Evolutionary conservation across 2,888 invertebrate genomes (phyloP).

Genomic region (Odontomyia ornata): DNA sequence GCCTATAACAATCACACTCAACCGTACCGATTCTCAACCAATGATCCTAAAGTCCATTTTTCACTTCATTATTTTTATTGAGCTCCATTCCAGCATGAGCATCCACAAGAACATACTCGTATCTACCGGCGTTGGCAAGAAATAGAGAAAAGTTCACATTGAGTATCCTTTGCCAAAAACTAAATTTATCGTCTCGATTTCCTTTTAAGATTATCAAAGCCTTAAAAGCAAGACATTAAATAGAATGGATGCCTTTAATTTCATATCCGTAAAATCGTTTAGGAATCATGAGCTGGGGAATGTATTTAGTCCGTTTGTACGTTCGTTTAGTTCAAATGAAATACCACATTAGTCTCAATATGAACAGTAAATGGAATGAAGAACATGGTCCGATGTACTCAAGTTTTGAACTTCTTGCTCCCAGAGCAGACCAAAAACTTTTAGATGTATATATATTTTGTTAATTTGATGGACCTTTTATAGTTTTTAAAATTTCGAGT

Average conservation of each 20-base stretch:
- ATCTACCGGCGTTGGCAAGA: too few relatives aligned
- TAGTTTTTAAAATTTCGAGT: not conserved
- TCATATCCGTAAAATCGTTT: conserved; percentile 33
- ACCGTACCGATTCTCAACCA: not conserved
- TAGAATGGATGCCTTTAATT: conserved; percentile 41
- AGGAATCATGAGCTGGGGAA: conserved; percentile 24
- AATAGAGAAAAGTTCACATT: too few relatives aligned
- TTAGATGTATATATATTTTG: not conserved
- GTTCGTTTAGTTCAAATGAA: conserved; percentile 10
- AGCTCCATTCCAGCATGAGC: conserved; percentile 30
- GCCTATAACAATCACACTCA: not conserved
- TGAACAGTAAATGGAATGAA: not conserved
- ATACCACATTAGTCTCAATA: conserved; percentile 3
- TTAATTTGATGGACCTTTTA: not conserved
- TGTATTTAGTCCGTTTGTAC: not conserved
- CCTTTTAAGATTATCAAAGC: conserved; percentile 40
- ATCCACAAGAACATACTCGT: not conserved
- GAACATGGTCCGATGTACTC: too few relatives aligned
- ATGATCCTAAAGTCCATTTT: not conserved
- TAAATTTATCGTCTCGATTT: conserved; percentile 41
- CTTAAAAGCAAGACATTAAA: conserved; percentile 39
- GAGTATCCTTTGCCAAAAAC: conserved; percentile 28
- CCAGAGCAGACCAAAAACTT: not conserved
- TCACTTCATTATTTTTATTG: conserved; percentile 40
- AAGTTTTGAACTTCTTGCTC: not conserved